Percentiles rank a stretch among this genome's conserved stretches.
Conservation (phyloP, 1,140 invertebrate genomes). For the Mactra quadrangularis region DNA sequence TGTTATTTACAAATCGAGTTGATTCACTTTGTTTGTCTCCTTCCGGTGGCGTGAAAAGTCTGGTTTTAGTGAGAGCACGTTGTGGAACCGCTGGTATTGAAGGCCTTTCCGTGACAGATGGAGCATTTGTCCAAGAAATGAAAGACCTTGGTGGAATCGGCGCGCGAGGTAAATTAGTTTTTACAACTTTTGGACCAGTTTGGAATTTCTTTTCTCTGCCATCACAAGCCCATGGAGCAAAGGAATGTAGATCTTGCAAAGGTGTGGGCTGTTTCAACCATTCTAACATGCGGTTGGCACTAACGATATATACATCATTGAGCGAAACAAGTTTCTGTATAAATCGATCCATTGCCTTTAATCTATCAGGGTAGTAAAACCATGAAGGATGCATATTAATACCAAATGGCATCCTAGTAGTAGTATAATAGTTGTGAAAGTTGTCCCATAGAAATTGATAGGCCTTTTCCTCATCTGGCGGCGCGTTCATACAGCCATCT, state of each 20-base stretch:
- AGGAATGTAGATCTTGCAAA: constrained; percentile 64
- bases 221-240: constrained; percentile 70
- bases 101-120: background rate
- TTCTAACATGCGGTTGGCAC: constrained; percentile 71
- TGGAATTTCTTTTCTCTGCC: constrained; percentile 38
- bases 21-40: background rate
- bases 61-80: constrained; percentile 12
- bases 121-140: constrained; percentile 24
- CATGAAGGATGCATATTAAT: constrained; percentile 78
- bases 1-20: background rate
- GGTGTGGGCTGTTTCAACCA: constrained; percentile 75
- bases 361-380: constrained; percentile 68
- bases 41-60: constrained; percentile 6
- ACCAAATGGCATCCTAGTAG: constrained; percentile 73
- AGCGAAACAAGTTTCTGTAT: constrained; percentile 67
- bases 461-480: constrained; percentile 67
- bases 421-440: constrained; percentile 74
- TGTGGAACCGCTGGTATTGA: background rate
- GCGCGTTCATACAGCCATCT: constrained; percentile 74
- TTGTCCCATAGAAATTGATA: constrained; percentile 76
- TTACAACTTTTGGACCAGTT: constrained; percentile 11
- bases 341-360: constrained; percentile 74
- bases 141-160: constrained; percentile 42
- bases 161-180: constrained; percentile 21
- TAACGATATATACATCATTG: constrained; percentile 76